Conservation (phyloP, 2,797 vertebrate species). For the Mastacembelus armatus region DNA sequence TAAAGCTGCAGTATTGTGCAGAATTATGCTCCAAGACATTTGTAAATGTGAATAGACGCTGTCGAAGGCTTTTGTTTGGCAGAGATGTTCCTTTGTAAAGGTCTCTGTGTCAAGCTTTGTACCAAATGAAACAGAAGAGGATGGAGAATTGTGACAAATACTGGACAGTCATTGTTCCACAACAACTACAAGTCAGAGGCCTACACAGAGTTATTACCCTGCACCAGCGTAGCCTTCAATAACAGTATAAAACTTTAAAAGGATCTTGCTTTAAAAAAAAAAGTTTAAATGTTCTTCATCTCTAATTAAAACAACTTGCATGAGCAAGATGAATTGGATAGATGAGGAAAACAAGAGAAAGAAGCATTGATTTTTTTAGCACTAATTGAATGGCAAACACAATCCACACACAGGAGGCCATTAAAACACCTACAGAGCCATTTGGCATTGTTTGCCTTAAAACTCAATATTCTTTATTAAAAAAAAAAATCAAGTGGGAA, state of each 20-base stretch:
- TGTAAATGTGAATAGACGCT: too few species aligned
- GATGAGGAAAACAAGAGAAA: slow-evolving; percentile 4
- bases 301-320: slow-evolving; percentile 30
- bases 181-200: slow-evolving; percentile 15
- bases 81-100: too few species aligned
- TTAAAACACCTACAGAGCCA: slow-evolving; percentile 66
- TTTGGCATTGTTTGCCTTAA: slow-evolving; percentile 64
- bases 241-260: too few species aligned
- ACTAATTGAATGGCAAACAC: slow-evolving; percentile 51
- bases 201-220: too few species aligned
- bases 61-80: too few species aligned
- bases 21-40: too few species aligned
- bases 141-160: not conserved
- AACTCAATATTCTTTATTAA: slow-evolving; percentile 50
- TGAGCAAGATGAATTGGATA: slow-evolving; percentile 25
- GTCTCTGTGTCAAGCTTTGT: too few species aligned
- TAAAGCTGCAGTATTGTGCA: too few species aligned
- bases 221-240: too few species aligned
- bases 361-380: slow-evolving; percentile 56
- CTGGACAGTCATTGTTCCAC: not conserved
- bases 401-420: slow-evolving; percentile 52
- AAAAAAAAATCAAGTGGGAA: too few species aligned
- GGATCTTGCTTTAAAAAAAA: too few species aligned
- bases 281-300: not conserved
- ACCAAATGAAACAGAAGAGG: slow-evolving; percentile 5